Percentiles rank a stretch among this genome's conserved stretches.
These are phyloP conservation scores for Leptinotarsa defecta DNA, from an alignment of 1,140 invertebrate genomes.

Conservation along the genomic window DNA sequence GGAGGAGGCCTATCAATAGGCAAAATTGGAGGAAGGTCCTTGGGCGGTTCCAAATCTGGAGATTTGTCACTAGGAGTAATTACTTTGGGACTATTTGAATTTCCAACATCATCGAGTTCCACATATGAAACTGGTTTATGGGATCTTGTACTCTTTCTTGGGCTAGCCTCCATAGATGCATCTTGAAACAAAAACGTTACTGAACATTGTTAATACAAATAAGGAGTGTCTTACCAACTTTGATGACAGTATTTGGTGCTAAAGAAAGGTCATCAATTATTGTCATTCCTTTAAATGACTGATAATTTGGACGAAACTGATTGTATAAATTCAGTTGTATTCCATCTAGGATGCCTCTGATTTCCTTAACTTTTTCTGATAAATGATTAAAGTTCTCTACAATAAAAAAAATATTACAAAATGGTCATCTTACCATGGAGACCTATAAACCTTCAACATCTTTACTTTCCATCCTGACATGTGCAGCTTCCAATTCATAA, in stretches of 20 bases:
- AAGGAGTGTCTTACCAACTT: slow-evolving; percentile 28
- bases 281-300: slow-evolving; percentile 34
- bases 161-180: slow-evolving; percentile 15
- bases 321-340: slow-evolving; percentile 50
- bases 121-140: slow-evolving; percentile 46
- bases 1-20: slow-evolving; percentile 47
- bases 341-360: slow-evolving; percentile 41
- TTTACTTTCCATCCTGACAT: slow-evolving; percentile 37
- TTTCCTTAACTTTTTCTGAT: slow-evolving; percentile 33
- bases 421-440: neutral
- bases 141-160: slow-evolving; percentile 37
- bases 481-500: slow-evolving; percentile 49
- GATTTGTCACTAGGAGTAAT: neutral
- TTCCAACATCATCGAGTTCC: slow-evolving; percentile 37
- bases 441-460: slow-evolving; percentile 35
- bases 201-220: neutral
- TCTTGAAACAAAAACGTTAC: slow-evolving; percentile 14
- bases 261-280: slow-evolving; percentile 44
- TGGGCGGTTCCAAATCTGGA: slow-evolving; percentile 26
- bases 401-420: slow-evolving; percentile 2
- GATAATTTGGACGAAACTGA: slow-evolving; percentile 43
- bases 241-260: slow-evolving; percentile 30
- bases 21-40: slow-evolving; percentile 41
- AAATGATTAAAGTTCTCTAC: slow-evolving; percentile 34
- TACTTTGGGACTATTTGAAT: slow-evolving; percentile 32